A percentile compares a stretch with the other conserved stretches of the same genome.
Conservation (phyloP, 92 coral and sea anemone species). For the Parazoanthus darwini region DNA sequence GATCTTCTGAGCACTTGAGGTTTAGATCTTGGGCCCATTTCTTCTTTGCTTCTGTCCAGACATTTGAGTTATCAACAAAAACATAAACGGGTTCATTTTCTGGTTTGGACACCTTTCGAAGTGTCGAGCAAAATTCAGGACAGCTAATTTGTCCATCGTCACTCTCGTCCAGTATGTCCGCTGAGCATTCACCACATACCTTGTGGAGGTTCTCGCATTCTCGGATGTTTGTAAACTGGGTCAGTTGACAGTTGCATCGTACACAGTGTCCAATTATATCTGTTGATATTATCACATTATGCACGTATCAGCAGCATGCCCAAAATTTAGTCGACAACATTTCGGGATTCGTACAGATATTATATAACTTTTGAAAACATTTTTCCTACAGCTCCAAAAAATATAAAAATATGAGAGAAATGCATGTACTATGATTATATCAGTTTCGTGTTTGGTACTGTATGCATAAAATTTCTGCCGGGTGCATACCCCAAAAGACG, state of each 20-base stretch:
- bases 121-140: constrained; percentile 7
- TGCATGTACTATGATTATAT: no score
- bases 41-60: constrained; percentile 56
- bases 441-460: no score
- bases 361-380: no score
- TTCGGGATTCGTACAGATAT: no score
- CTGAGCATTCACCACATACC: constrained; percentile 32
- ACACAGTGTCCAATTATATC: constrained; percentile 19
- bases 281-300: background rate
- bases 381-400: no score
- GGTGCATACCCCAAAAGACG: no score
- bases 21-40: constrained; percentile 28
- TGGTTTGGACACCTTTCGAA: background rate
- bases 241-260: background rate
- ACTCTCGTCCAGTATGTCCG: background rate
- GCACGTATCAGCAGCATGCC: no score
- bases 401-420: no score
- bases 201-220: constrained; percentile 23
- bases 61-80: constrained; percentile 53
- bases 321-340: no score
- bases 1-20: constrained; percentile 36
- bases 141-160: background rate
- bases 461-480: no score
- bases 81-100: constrained; percentile 21
- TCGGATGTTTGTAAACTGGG: constrained; percentile 20